Base-by-base conservation (phyloP, 2,113 vertebrate genomes). In the Panthera uncia region DNA sequence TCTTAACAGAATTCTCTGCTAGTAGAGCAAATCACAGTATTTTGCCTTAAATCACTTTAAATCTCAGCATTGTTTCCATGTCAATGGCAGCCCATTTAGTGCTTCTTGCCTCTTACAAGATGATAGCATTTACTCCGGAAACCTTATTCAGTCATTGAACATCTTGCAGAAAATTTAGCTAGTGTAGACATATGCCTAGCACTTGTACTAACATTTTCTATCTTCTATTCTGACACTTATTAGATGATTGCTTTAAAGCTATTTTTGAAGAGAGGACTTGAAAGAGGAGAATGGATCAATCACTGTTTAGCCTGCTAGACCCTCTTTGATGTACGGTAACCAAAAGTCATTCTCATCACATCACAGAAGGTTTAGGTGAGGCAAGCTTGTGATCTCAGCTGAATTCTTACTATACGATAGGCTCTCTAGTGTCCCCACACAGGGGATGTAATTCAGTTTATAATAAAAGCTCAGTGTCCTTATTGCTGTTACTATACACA, bases 201-300 rank as follows among this genome's bases (percentile, higher is more conserved):
- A 86, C 95, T 96, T 96, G 84, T 91, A 95, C 97, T 97, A 97
- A 97, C 97, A 98, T 97, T 96, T 95, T 96, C 94, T 96, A 36
- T 96, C 96, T 97, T 97, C 96, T 97, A 48, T 98, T 97, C 97
- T 97, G 95, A 96, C 97, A 98, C 94, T 98, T 95, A 98, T 97
- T 98, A 98, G 93, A 97, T 98, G 97, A 98, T 97, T 98, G 96
- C 91, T 92, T 89, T 84, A 93, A 94, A 98, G 98, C 93, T 98
- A 97, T 90, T 85, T 81, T 97, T 69, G 96, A 98, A 91, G 93
- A 91, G 94, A 86, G 82, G 92, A 85, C 96, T 96, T 97, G 73
- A 95, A 94, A 95, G 85, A 11, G 19, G 31, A 68, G 85, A 83
- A 86, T 80, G 96, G 97, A 97, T 95, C 10, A 18, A 80, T 97